phyloP scores from a whole-genome alignment of 2,797 vertebrate genomes.

The Gymnothorax reevesii region DNA sequence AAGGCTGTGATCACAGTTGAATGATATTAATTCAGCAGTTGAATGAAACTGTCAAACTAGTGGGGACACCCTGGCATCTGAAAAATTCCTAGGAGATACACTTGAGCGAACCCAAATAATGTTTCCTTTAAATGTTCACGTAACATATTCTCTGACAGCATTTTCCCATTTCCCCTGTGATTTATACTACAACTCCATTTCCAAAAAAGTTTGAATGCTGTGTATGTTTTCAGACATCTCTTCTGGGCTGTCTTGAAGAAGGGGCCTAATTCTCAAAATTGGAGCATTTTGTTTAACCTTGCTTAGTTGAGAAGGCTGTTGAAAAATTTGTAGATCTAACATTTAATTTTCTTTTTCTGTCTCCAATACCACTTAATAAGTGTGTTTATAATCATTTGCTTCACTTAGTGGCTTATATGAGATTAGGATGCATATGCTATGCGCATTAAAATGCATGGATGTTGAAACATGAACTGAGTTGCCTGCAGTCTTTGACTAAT shows the following conservation, averaged over 20 bases:
- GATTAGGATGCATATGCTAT: not conserved
- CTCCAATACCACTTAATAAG: not conserved
- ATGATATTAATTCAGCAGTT: not conserved
- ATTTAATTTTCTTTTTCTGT: not conserved
- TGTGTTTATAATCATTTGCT: not conserved
- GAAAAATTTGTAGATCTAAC: not conserved
- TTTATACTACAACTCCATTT: too few relatives aligned
- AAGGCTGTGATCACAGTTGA: not conserved
- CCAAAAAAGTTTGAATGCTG: too few relatives aligned
- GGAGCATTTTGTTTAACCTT: not conserved
- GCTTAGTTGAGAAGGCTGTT: not conserved
- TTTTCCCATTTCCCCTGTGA: not conserved
- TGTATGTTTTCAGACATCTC: too few relatives aligned
- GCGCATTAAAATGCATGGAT: not conserved
- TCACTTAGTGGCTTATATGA: not conserved
- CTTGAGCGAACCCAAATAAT: not conserved
- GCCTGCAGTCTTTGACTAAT: not conserved
- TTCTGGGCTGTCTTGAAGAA: not conserved
- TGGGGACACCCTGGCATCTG: not conserved
- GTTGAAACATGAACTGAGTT: not conserved
- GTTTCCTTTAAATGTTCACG: not conserved
- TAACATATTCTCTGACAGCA: not conserved
- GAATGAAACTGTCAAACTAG: not conserved
- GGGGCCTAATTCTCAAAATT: not conserved
- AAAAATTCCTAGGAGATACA: not conserved